phyloP scores from a whole-genome alignment of 2,113 vertebrate species.

The Dicaeum eximium region DNA sequence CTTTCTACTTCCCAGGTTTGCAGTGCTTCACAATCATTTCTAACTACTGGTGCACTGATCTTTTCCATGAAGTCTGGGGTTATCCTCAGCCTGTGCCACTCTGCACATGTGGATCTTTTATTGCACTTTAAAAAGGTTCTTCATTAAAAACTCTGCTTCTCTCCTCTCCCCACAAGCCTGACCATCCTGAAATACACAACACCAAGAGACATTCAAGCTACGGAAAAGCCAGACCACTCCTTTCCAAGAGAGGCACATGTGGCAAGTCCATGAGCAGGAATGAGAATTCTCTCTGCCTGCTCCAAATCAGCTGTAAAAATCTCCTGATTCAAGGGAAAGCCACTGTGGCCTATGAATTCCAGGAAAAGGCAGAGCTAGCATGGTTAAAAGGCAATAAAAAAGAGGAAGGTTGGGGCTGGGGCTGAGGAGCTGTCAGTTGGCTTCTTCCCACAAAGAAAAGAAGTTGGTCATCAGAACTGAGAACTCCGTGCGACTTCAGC shows the following conservation, averaged over 20 bases:
- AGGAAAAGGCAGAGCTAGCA: constrained; percentile 50
- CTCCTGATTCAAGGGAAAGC: constrained; percentile 52
- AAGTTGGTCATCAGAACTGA: constrained; percentile 40
- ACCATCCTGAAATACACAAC: neutral
- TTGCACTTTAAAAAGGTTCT: neutral
- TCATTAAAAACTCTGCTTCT: neutral
- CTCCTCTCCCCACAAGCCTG: neutral
- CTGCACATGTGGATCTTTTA: neutral
- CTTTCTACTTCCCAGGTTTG: neutral
- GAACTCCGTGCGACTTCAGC: neutral
- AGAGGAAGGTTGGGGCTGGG: neutral
- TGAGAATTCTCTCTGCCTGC: neutral
- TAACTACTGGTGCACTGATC: neutral
- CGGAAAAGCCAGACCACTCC: neutral
- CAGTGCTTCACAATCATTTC: neutral
- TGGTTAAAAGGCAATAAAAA: constrained; percentile 40
- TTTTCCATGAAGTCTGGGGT: neutral
- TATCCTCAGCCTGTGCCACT: neutral
- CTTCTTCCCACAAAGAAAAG: constrained; percentile 43
- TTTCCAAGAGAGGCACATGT: constrained; percentile 18
- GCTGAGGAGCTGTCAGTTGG: constrained; percentile 33
- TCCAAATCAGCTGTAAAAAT: constrained; percentile 33
- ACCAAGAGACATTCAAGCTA: neutral
- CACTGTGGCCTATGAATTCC: constrained; percentile 31
- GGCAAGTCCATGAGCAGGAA: neutral